Evolutionary conservation across 2,113 vertebrate species (phyloP).

Genomic region (Piprites chloris): DNA sequence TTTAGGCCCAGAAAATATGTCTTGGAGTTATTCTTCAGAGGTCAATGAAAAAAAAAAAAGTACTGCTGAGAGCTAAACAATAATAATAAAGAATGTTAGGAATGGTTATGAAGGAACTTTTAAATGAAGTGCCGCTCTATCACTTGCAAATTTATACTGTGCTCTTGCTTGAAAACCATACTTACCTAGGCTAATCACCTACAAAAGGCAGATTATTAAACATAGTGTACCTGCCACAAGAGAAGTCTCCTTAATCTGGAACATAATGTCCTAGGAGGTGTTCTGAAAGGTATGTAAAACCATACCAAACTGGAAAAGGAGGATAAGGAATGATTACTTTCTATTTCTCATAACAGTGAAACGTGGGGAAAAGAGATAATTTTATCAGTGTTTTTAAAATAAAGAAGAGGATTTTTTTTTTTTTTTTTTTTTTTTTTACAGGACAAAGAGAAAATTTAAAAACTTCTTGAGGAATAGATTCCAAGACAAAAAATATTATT

Average conservation of each 20-base stretch:
- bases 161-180: background rate
- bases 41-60: background rate
- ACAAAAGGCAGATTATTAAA: background rate
- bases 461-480: background rate
- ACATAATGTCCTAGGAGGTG: background rate
- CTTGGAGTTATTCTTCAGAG: background rate
- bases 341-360: background rate
- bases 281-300: background rate
- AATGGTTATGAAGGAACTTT: background rate
- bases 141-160: background rate
- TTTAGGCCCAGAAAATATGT: background rate
- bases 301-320: background rate
- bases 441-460: no score
- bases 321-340: background rate
- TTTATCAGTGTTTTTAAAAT: background rate
- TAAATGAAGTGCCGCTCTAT: background rate
- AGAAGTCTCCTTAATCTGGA: background rate
- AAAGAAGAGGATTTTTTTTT: accelerated
- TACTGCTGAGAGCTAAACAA: background rate
- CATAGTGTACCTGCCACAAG: background rate
- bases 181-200: background rate
- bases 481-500: background rate
- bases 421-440: background rate
- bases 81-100: background rate
- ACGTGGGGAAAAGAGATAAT: background rate